Percentiles rank a stretch among this genome's conserved stretches.
phyloP scores from a whole-genome alignment of 2,888 invertebrate genomes.

The Tachina fera region DNA sequence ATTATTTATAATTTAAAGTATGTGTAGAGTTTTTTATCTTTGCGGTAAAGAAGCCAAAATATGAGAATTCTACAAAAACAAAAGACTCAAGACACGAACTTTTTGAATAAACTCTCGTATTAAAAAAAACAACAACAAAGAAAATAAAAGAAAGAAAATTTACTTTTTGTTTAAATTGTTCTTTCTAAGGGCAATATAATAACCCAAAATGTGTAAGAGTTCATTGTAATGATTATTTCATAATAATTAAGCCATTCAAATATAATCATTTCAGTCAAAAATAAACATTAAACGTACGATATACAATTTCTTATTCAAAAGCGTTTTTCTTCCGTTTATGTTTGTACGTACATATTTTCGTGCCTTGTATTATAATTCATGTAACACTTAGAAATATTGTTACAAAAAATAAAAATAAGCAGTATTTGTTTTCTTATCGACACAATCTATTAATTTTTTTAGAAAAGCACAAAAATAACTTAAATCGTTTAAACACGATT shows the following conservation, averaged over 20 bases:
- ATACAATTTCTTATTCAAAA: slow-evolving; percentile 10
- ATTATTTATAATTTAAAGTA: slow-evolving; percentile 31
- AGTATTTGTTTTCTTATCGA: slow-evolving; percentile 44
- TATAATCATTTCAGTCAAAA: neutral
- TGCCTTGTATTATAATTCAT: slow-evolving; percentile 16
- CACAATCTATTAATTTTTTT: slow-evolving; percentile 35
- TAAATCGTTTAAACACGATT: slow-evolving; percentile 59
- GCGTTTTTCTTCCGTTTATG: neutral
- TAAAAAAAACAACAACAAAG: neutral
- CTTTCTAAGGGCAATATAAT: neutral
- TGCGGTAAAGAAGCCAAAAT: neutral
- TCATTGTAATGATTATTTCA: neutral
- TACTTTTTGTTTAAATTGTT: neutral
- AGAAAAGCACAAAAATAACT: slow-evolving; percentile 33
- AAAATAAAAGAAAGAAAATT: neutral
- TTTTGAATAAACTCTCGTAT: slow-evolving; percentile 11
- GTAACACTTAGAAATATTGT: slow-evolving; percentile 30
- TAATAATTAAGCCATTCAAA: neutral
- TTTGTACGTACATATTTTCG: neutral
- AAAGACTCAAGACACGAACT: slow-evolving; percentile 66
- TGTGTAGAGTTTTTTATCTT: neutral
- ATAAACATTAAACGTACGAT: neutral
- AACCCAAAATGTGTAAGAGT: neutral
- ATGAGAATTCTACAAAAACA: slow-evolving; percentile 35
- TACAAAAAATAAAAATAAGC: neutral